phyloP scores from a whole-genome alignment of 1,140 invertebrate species.

The Phymastichus coffea region DNA sequence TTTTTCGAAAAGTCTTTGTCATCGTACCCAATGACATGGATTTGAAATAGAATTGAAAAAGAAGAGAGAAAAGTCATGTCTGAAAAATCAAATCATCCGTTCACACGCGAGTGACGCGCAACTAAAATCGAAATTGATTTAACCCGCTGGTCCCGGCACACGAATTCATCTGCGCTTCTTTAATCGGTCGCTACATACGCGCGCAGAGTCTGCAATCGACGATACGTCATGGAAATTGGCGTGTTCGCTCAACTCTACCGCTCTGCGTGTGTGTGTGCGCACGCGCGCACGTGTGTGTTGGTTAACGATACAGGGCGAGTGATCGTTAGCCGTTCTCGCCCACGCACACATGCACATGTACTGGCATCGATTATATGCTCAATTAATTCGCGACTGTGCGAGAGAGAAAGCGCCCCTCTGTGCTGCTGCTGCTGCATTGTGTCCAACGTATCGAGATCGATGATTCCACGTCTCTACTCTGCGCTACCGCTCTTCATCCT shows the following conservation, averaged over 20 bases:
- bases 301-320: slow-evolving; percentile 42
- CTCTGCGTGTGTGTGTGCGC: slow-evolving; percentile 27
- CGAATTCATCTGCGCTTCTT: not conserved
- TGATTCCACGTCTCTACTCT: not conserved
- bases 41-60: too few species aligned
- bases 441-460: slow-evolving; percentile 27
- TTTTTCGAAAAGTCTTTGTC: too few species aligned
- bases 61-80: too few species aligned
- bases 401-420: slow-evolving; percentile 27
- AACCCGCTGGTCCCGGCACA: not conserved
- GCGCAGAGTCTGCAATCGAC: slow-evolving; percentile 22
- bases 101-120: too few species aligned
- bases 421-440: slow-evolving; percentile 31
- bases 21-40: too few species aligned
- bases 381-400: slow-evolving; percentile 51
- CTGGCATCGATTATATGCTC: slow-evolving; percentile 54
- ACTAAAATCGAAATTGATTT: too few species aligned
- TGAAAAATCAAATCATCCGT: too few species aligned
- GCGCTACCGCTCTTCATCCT: too few species aligned
- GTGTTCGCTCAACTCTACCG: too few species aligned
- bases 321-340: too few species aligned
- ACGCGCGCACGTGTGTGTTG: slow-evolving; percentile 40
- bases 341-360: not conserved
- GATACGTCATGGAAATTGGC: slow-evolving; percentile 32
- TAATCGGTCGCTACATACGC: not conserved